Percentiles rank a stretch among this genome's conserved stretches.
Evolutionary conservation across 2,888 invertebrate genomes (phyloP).

Genomic region (Cinara cedri): DNA sequence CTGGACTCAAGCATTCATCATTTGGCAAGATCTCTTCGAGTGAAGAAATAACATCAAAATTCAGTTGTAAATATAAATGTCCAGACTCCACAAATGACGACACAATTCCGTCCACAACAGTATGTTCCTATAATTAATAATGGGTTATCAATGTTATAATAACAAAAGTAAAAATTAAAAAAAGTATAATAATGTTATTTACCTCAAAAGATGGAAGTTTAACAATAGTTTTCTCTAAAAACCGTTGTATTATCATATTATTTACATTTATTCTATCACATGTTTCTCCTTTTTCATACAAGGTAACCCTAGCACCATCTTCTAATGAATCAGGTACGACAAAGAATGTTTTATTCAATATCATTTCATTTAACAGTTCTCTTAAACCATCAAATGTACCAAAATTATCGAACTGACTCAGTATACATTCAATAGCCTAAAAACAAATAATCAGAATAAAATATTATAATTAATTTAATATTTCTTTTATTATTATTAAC

Average conservation of each 20-base stretch:
- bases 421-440: conserved; percentile 46
- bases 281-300: conserved; percentile 30
- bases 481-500: too few relatives aligned
- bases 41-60: conserved; percentile 38
- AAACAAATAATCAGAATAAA: neutral
- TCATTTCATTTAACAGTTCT: conserved; percentile 41
- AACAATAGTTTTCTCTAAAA: conserved; percentile 24
- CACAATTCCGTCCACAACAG: conserved; percentile 40
- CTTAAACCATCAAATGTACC: conserved; percentile 37
- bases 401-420: conserved; percentile 32
- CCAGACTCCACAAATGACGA: conserved; percentile 40
- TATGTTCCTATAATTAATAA: conserved; percentile 25
- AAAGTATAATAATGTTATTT: neutral
- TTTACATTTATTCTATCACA: conserved; percentile 40
- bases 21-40: conserved; percentile 46
- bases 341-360: conserved; percentile 47
- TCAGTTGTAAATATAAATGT: conserved; percentile 47
- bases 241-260: conserved; percentile 31
- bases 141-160: too few relatives aligned
- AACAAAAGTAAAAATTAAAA: neutral
- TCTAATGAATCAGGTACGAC: conserved; percentile 30
- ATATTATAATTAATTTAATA: neutral
- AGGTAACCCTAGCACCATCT: conserved; percentile 25
- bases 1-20: conserved; percentile 15
- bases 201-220: conserved; percentile 51